Evolutionary conservation across 2,888 invertebrate genomes (phyloP), one percentile per base, ranked within the genome.

Genomic region (Emmelina monodactyla): DNA sequence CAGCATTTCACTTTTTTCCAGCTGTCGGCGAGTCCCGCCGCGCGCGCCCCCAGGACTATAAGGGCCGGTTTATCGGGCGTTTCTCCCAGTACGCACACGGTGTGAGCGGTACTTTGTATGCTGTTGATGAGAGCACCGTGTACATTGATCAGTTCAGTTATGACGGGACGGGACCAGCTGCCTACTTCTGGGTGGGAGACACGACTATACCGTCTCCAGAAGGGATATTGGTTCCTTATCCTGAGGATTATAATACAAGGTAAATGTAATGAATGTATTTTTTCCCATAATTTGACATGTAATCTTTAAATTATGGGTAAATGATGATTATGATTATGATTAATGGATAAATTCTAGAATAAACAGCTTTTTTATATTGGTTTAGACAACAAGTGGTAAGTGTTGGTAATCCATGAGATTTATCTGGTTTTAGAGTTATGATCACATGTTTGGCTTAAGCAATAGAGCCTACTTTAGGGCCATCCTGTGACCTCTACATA

Each of bases 121-220:
- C 92, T 0, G 91, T 94, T 4, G 94, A 95, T 59, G 94, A 94
- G 59, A 87, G 83, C 57, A 94, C 94, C 12, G 83, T 95, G 41
- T 94, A 89, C 75, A 88, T 95, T 1, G 49, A 90, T 54, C 89
- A 88, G 28, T 94, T 95, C 69, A 88, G 86, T 30, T 95, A 94
- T 62, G 94, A 94, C 56, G 94, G 94, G 28, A 88, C 88, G 5
- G 93, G 89, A 6, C 92, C 93, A 40, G 92, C 91, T 60, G 92
- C 93, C 1, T 92, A 88, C 75, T 94, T 94, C 82, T 94, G 93
- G 94, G 89, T 92, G 39, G 94, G 94, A 10, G 91, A 89, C 54
- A 86, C 88, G 2, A 83, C 87, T 1, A 83, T 88, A 43, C 93
- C 93, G 2, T 88, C 88, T 46, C 92, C 92, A 13, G 88, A 89